Conservation (phyloP, 2,113 vertebrate genomes). For the Glaucomys volans region DNA sequence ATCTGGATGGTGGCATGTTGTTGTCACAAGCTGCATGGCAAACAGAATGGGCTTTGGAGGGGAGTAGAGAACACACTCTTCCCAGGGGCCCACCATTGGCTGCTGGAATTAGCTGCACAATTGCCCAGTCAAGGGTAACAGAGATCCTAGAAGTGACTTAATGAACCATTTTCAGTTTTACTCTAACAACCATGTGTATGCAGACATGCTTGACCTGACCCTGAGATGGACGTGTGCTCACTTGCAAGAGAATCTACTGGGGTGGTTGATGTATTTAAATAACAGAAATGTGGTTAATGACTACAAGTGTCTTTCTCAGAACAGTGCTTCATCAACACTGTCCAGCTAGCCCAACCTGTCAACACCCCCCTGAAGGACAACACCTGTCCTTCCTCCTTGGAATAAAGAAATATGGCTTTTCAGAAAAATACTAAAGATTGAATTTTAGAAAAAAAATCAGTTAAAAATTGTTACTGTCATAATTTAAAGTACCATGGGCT, state of each 20-base stretch:
- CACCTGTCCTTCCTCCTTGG: not conserved
- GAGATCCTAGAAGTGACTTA: slow-evolving; percentile 71
- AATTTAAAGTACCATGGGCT: not conserved
- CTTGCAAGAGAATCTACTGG: slow-evolving; percentile 60
- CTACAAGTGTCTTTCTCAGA: not conserved
- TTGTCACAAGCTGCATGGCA: slow-evolving; percentile 6
- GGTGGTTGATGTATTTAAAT: slow-evolving; percentile 3
- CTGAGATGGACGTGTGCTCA: slow-evolving; percentile 64
- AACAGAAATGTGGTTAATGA: slow-evolving; percentile 58
- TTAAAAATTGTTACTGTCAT: not conserved
- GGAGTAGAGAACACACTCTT: not conserved
- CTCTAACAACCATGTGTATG: not conserved
- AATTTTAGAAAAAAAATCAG: not conserved
- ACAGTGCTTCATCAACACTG: slow-evolving; percentile 10
- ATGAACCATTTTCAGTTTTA: slow-evolving; percentile 77
- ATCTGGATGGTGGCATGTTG: not conserved
- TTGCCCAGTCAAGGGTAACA: slow-evolving; percentile 74
- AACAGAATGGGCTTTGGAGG: not conserved
- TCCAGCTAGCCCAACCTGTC: not conserved
- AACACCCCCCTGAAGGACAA: not conserved
- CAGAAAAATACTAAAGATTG: not conserved
- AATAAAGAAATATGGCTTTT: not conserved
- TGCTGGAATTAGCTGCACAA: slow-evolving; percentile 65
- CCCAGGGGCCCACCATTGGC: slow-evolving; percentile 32
- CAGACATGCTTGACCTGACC: slow-evolving; percentile 69